phyloP scores from a whole-genome alignment of 2,113 vertebrate species.

The Serinus canaria region DNA sequence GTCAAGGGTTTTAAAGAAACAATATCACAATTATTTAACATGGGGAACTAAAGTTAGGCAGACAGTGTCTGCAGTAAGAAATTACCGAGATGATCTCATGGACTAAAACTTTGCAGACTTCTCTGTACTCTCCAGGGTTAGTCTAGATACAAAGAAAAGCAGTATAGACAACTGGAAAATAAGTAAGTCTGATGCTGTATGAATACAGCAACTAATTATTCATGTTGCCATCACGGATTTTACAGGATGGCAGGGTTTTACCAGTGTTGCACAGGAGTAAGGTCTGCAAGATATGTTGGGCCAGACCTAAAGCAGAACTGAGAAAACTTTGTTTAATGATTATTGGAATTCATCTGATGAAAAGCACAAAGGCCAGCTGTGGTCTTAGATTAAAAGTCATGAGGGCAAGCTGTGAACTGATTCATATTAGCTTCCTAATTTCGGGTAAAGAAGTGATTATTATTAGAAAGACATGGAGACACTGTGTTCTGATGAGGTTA shows the following conservation, averaged over 20 bases:
- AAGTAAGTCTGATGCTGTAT: not conserved
- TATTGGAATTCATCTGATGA: not conserved
- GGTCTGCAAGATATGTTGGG: not conserved
- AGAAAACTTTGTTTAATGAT: not conserved
- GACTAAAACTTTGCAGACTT: constrained; percentile 27
- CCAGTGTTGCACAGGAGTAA: not conserved
- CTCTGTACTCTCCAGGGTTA: constrained; percentile 6
- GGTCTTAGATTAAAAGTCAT: not conserved
- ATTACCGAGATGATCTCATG: constrained; percentile 31
- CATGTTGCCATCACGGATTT: not conserved
- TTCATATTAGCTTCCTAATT: not conserved
- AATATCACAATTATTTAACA: constrained; percentile 22
- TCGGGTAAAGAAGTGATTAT: not conserved
- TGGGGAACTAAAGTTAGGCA: constrained; percentile 16
- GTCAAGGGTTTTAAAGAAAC: constrained; percentile 53
- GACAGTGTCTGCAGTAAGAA: constrained; percentile 4
- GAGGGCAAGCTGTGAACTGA: not conserved
- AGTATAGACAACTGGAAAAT: constrained; percentile 13
- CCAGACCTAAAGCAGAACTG: not conserved
- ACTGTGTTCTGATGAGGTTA: not conserved
- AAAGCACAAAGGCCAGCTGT: not conserved
- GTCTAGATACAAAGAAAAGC: constrained; percentile 7
- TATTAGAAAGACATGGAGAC: not conserved
- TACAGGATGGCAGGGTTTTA: not conserved
- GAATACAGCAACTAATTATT: constrained; percentile 1